Evolutionary conservation across 2,797 vertebrate genomes (phyloP).

Genomic region (Sebastes glaucus): DNA sequence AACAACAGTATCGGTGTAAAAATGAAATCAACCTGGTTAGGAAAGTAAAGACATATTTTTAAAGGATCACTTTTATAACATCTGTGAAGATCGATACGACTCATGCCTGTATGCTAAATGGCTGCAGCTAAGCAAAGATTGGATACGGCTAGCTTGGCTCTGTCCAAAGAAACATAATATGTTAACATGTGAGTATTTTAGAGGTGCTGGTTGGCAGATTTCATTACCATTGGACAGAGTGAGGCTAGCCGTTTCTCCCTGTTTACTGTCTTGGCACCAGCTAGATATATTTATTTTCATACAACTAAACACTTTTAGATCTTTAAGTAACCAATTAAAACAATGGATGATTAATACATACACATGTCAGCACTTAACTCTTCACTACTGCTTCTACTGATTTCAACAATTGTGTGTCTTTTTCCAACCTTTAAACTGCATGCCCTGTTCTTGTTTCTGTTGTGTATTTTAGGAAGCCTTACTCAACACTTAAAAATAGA

Average conservation of each 20-base stretch:
- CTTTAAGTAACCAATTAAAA: neutral
- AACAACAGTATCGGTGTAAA: neutral
- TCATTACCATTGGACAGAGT: no score
- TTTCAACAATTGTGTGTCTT: neutral
- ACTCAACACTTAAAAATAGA: neutral
- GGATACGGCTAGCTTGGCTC: no score
- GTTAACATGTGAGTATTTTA: neutral
- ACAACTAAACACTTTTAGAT: neutral
- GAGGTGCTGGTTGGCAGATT: neutral
- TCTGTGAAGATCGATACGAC: neutral
- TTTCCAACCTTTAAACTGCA: neutral
- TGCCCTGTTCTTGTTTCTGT: neutral
- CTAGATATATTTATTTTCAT: no score
- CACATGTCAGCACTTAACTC: neutral
- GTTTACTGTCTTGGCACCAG: no score
- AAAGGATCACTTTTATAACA: neutral
- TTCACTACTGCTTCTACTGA: neutral
- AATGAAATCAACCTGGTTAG: neutral
- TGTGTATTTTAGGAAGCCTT: neutral
- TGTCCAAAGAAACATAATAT: no score
- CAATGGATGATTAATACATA: neutral
- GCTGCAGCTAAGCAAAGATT: neutral
- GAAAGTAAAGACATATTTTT: neutral
- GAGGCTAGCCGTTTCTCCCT: no score
- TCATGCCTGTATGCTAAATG: neutral